A percentile compares a stretch with the other conserved stretches of the same genome.
Evolutionary conservation across 2,113 vertebrate species (phyloP).

Genomic region (cattle (Bos taurus)): DNA sequence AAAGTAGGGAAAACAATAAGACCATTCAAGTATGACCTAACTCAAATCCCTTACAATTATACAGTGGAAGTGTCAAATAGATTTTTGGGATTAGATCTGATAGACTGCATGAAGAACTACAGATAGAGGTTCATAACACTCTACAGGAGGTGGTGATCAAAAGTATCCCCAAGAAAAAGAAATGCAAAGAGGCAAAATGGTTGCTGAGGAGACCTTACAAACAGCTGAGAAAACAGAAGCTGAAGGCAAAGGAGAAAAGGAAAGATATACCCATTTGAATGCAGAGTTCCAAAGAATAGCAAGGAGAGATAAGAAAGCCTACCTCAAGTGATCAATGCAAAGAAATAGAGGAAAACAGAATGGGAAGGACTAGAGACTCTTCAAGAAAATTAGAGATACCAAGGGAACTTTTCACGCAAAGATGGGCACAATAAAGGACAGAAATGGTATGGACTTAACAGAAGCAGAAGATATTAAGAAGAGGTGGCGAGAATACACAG

Average conservation of each 20-base stretch:
- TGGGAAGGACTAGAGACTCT: neutral
- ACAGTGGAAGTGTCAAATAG: neutral
- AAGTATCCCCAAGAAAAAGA: neutral
- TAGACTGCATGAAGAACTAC: neutral
- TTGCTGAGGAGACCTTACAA: neutral
- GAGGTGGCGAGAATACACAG: neutral
- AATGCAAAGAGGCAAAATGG: neutral
- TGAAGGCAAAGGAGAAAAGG: neutral
- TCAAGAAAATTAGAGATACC: neutral
- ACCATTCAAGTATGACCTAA: neutral
- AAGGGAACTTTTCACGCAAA: neutral
- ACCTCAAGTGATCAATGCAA: neutral
- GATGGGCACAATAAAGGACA: neutral
- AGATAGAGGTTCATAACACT: fast-evolving
- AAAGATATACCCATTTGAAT: neutral
- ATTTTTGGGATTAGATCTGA: neutral
- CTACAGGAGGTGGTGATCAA: neutral
- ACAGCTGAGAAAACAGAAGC: neutral
- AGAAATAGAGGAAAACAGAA: neutral
- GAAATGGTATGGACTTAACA: neutral
- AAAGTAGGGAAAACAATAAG: neutral
- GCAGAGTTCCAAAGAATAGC: neutral
- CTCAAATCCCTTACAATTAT: neutral
- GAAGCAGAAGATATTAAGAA: neutral
- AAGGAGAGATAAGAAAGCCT: neutral